Evolutionary conservation across 2,113 vertebrate genomes (phyloP).

Genomic region (Uria aalge): DNA sequence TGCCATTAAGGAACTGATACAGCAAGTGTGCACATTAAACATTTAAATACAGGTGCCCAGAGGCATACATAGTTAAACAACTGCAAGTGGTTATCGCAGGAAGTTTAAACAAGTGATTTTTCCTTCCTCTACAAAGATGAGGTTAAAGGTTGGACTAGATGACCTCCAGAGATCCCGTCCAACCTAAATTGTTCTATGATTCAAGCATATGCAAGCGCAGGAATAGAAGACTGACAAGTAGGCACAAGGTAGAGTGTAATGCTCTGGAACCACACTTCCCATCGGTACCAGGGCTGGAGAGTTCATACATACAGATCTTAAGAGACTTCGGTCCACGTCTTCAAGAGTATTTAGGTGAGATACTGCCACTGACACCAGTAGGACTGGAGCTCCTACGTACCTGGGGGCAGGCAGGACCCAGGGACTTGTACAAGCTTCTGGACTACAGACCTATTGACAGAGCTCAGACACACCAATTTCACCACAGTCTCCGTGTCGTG

Average conservation of each 20-base stretch:
- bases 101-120: slow-evolving; percentile 47
- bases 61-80: slow-evolving; percentile 12
- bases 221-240: not conserved
- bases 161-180: not conserved
- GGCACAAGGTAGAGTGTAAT: fast-evolving
- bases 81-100: slow-evolving; percentile 19
- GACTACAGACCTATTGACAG: not conserved
- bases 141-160: not conserved
- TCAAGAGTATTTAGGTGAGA: not conserved
- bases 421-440: not conserved
- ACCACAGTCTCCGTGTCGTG: not conserved
- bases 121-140: slow-evolving; percentile 6
- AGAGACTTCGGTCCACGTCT: not conserved
- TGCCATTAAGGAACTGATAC: slow-evolving; percentile 60
- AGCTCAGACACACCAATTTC: not conserved
- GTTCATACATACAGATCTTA: not conserved
- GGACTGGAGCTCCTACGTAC: fast-evolving
- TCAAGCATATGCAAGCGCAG: not conserved
- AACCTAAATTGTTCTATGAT: not conserved
- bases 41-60: slow-evolving; percentile 32
- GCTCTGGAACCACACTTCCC: not conserved
- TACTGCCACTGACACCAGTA: not conserved
- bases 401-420: not conserved
- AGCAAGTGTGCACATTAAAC: slow-evolving; percentile 42
- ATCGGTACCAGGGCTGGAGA: not conserved